Percentiles rank a stretch among this genome's conserved stretches.
phyloP scores from a whole-genome alignment of 2,797 vertebrate genomes.

The Manis pentadactyla region DNA sequence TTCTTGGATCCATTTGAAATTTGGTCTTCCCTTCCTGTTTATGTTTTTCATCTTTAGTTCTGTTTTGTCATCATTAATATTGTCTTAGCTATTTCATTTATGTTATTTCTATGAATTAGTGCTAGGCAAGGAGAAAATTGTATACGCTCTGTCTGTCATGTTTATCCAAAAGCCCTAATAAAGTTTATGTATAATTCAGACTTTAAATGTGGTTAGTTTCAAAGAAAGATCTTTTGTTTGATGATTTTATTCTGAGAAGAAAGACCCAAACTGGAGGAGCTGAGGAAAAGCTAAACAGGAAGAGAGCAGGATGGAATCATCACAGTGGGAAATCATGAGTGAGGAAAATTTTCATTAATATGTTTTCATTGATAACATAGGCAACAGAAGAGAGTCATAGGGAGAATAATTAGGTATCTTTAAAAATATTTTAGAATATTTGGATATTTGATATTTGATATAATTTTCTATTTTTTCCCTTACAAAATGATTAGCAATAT shows the following conservation, averaged over 20 bases:
- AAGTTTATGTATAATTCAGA: neutral
- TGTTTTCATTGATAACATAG: neutral
- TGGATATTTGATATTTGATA: neutral
- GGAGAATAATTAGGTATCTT: neutral
- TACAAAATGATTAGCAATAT: neutral
- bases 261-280: neutral
- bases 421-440: conserved; percentile 19
- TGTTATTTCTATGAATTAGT: neutral
- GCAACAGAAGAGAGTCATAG: neutral
- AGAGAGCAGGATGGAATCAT: neutral
- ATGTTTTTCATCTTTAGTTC: neutral
- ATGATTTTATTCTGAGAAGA: conserved; percentile 6
- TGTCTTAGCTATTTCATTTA: neutral
- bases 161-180: neutral
- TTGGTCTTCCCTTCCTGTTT: neutral
- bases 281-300: neutral
- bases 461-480: neutral
- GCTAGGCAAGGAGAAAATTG: neutral
- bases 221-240: neutral
- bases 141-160: neutral
- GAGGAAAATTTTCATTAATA: neutral
- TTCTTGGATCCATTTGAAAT: neutral
- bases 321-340: neutral
- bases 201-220: neutral
- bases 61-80: neutral